These are phyloP conservation scores for Aptenodytes forsteri DNA, from an alignment of 2,113 vertebrate genomes.

Conservation along the genomic window DNA sequence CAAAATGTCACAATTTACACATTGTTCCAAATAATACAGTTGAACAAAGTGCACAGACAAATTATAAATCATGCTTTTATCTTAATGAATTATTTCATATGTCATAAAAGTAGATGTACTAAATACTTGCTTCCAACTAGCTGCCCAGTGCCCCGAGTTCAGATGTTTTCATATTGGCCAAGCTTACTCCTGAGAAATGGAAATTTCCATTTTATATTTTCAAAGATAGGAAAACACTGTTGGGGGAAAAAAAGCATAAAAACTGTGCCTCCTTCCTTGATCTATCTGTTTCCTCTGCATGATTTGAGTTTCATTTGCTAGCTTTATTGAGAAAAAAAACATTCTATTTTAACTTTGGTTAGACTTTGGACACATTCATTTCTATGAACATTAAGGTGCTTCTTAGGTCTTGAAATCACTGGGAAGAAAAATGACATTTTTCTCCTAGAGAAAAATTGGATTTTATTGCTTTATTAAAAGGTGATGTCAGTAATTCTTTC, in stretches of 20 bases:
- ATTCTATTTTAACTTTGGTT: neutral
- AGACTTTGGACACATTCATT: neutral
- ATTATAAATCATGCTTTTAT: neutral
- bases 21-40: neutral
- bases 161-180: neutral
- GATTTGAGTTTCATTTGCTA: neutral
- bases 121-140: neutral
- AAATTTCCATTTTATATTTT: neutral
- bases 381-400: neutral
- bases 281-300: neutral
- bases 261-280: neutral
- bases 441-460: neutral
- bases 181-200: neutral
- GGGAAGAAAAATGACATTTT: neutral
- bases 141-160: neutral
- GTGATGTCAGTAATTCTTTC: neutral
- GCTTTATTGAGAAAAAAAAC: neutral
- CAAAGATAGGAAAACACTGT: neutral
- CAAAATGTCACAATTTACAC: neutral
- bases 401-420: neutral
- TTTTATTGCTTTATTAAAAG: neutral
- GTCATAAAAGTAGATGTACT: neutral
- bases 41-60: neutral
- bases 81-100: neutral
- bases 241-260: rapidly evolving